Evolutionary conservation across 1,140 invertebrate species (phyloP).

Genomic region (Uloborus diversus): DNA sequence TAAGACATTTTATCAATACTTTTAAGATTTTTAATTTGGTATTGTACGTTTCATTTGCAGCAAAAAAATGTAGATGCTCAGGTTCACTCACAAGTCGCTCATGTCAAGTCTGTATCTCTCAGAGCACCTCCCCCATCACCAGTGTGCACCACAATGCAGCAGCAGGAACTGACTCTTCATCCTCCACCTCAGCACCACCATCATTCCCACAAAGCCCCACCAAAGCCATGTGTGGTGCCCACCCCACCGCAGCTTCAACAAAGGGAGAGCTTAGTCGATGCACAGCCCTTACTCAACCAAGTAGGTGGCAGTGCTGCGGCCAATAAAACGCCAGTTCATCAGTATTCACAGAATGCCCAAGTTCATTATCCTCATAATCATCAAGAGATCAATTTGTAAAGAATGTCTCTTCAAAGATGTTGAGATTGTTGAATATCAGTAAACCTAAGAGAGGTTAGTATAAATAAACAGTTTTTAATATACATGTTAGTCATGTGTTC

Average conservation of each 20-base stretch:
- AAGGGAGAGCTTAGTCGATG: slow-evolving; percentile 28
- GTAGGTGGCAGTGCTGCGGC: not conserved
- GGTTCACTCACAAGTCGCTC: not conserved
- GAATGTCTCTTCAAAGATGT: not conserved
- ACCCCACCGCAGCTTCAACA: slow-evolving; percentile 12
- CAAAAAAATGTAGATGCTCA: slow-evolving; percentile 11
- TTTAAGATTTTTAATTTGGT: not conserved
- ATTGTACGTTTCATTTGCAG: slow-evolving; percentile 4
- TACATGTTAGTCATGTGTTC: too few relatives aligned
- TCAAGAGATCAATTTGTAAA: slow-evolving; percentile 31
- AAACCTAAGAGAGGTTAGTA: too few relatives aligned
- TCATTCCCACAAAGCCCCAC: not conserved
- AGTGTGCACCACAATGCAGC: slow-evolving; percentile 20
- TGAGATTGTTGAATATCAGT: too few relatives aligned
- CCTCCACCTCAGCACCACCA: slow-evolving; percentile 17
- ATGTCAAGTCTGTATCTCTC: slow-evolving; percentile 7
- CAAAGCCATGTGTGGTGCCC: slow-evolving; percentile 20
- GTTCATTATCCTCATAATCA: slow-evolving; percentile 19
- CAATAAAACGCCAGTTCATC: slow-evolving; percentile 17
- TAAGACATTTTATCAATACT: too few relatives aligned
- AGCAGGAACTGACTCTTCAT: slow-evolving; percentile 16
- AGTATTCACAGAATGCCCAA: slow-evolving; percentile 25
- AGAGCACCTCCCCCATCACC: slow-evolving; percentile 40
- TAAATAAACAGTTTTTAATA: too few relatives aligned
- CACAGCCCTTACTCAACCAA: slow-evolving; percentile 6